A percentile compares a stretch with the other conserved stretches of the same genome.
Evolutionary conservation across 2,888 invertebrate species (phyloP).

Genomic region (Agrochola circellaris): DNA sequence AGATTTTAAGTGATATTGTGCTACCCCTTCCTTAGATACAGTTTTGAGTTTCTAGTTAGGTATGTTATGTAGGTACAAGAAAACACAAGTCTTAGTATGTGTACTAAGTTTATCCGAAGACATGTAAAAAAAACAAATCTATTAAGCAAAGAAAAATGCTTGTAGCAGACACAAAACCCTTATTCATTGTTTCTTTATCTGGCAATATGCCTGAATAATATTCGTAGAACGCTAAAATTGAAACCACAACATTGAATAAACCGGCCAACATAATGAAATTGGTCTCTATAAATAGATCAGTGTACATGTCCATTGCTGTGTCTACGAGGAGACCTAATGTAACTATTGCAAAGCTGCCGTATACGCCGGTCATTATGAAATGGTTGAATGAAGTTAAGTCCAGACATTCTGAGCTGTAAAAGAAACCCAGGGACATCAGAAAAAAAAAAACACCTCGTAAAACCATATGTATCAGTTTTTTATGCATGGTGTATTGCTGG

Average conservation of each 20-base stretch:
- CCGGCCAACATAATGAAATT: conserved; percentile 69
- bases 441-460: conserved; percentile 73
- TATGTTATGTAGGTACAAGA: not conserved
- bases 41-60: not conserved
- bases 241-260: conserved; percentile 67
- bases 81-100: conserved; percentile 13
- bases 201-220: conserved; percentile 51
- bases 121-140: conserved; percentile 69
- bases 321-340: conserved; percentile 78
- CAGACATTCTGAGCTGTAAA: conserved; percentile 73
- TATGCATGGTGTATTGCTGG: conserved; percentile 64
- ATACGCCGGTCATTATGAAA: conserved; percentile 77
- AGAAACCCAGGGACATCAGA: conserved; percentile 72
- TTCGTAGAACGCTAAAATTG: conserved; percentile 69
- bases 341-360: conserved; percentile 73
- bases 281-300: conserved; percentile 69
- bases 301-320: conserved; percentile 67
- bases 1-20: too few relatives aligned
- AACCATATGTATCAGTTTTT: conserved; percentile 74
- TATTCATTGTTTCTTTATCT: conserved; percentile 69
- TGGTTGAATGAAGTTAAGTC: conserved; percentile 65
- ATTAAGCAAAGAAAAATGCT: conserved; percentile 66
- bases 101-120: not conserved
- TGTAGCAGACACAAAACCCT: conserved; percentile 71
- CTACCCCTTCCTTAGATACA: too few relatives aligned